Percentiles rank a stretch among this genome's conserved stretches.
Conservation (phyloP, 2,113 vertebrate species). For the Syrrhaptes paradoxus region DNA sequence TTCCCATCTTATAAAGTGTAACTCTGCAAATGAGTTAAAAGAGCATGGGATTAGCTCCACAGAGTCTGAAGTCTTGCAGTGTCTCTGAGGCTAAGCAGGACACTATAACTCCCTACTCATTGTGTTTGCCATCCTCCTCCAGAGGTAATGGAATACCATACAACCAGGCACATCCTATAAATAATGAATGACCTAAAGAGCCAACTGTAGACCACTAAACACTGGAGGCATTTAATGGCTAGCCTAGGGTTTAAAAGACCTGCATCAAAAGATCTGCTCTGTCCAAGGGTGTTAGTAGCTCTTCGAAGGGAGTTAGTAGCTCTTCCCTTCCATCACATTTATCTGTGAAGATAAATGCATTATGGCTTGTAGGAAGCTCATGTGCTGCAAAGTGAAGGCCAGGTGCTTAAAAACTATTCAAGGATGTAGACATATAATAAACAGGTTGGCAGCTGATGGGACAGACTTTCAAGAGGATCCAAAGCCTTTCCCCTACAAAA, state of each 20-base stretch:
- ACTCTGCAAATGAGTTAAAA: neutral
- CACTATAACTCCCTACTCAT: neutral
- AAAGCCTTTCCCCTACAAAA: neutral
- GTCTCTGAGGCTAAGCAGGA: neutral
- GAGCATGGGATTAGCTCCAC: neutral
- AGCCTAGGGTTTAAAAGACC: neutral
- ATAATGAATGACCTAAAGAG: constrained; percentile 26
- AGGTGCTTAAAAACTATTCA: neutral
- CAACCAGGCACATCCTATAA: neutral
- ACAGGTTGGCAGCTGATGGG: neutral
- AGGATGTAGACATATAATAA: neutral
- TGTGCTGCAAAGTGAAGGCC: neutral
- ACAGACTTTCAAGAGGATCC: neutral
- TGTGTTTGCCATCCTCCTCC: neutral
- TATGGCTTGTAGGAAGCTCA: neutral
- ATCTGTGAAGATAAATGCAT: neutral
- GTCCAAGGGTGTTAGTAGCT: neutral
- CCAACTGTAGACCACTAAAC: neutral
- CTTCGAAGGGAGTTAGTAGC: neutral
- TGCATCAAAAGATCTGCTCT: neutral
- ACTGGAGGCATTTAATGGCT: neutral
- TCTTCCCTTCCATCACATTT: neutral
- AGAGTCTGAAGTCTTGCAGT: neutral
- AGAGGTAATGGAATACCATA: neutral
- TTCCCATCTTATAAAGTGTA: neutral